A percentile compares a stretch with the other conserved stretches of the same genome.
phyloP scores from a whole-genome alignment of 2,113 vertebrate genomes.

The Corythornis cristatus region DNA sequence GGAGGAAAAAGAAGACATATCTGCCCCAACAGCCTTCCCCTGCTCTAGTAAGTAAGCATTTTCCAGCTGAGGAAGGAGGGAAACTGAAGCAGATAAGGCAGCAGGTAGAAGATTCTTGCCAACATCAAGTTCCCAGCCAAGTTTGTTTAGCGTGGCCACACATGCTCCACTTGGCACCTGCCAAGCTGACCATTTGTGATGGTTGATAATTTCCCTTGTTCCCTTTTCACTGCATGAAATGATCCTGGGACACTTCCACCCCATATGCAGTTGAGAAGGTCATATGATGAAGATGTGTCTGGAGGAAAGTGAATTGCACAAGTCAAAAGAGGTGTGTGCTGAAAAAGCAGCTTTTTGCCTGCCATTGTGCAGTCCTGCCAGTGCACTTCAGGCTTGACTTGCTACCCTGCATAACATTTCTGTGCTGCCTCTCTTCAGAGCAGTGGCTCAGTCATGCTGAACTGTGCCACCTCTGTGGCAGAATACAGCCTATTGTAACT shows the following conservation, averaged over 20 bases:
- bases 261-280: not conserved
- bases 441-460: constrained; percentile 22
- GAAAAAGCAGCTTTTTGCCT: not conserved
- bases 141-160: constrained; percentile 26
- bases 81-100: constrained; percentile 45
- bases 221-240: not conserved
- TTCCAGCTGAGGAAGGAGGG: constrained; percentile 41
- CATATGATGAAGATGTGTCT: not conserved
- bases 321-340: not conserved
- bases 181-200: constrained; percentile 16
- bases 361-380: not conserved
- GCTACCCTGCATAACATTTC: not conserved
- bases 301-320: not conserved
- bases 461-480: constrained; percentile 8
- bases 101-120: constrained; percentile 48
- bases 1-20: not conserved
- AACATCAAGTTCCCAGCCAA: constrained; percentile 11
- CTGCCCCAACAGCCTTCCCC: not conserved
- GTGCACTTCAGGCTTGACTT: constrained; percentile 40
- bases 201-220: not conserved
- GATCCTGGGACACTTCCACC: not conserved
- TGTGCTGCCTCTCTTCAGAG: not conserved
- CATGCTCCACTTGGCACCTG: constrained; percentile 3
- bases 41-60: not conserved
- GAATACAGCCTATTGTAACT: constrained; percentile 7